Evolutionary conservation across 2,797 vertebrate genomes (phyloP), one percentile per base, ranked within the genome.

Genomic region (Sebastiscus tertius): DNA sequence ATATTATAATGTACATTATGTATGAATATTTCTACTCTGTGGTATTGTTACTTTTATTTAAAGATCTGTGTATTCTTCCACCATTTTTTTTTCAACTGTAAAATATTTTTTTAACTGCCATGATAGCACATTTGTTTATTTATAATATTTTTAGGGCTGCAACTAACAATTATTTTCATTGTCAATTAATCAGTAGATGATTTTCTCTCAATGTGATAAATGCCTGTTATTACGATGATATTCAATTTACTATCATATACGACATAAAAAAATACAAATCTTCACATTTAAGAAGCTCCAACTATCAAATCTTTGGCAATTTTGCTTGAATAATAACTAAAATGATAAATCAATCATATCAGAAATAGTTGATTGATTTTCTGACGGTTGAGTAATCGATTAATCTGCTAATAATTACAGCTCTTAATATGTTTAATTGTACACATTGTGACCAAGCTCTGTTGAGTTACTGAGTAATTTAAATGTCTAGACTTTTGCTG

Each of bases 401-500:
- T 49, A 13, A 16, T 46, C 9, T n/a, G 20, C 1, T 2, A 18
- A 62, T 6, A 26, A 58, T 52, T n/a, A 42, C 14, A 22, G 5
- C 34, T 18, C 5, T 33, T 56, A 27, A 13, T 36, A 20, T 71
- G 46, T 82, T 42, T 74, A 11, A 39, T 22, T 11, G 22, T 4
- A 10, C 18, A 24, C 16, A 20, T 8, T 72, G 39, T 58, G 24
- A 16, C 36, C 10, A 14, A 11, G 16, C 11, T 65, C 1, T 56
- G 14, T 60, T 64, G 29, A 33, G 29, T 56, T 42, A 85, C 65
- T 0, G 24, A 26, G 34, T 62, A 1, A 33, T 79, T 76, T 68
- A 46, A 87, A 75, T 83, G 66, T 86, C 60, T 42, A 83, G 71
- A 33, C 68, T 56, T 31, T 63, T 79, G 71, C 84, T 68, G 82